Evolutionary conservation across 2,888 invertebrate species (phyloP), one percentile per base, ranked within the genome.

Genomic region (Exocentrus adspersus): DNA sequence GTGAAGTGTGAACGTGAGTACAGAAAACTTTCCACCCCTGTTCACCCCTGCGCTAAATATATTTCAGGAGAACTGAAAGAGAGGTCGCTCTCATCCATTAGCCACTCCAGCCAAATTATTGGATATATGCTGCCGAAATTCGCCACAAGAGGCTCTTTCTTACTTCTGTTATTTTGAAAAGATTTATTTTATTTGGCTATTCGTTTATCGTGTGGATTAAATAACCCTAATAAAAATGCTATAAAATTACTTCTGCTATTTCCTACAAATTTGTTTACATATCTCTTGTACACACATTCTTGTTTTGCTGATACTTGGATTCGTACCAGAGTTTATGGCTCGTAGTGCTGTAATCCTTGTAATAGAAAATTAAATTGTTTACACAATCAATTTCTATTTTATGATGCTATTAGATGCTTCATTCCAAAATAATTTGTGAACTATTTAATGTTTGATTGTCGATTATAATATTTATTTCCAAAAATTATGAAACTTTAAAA

Each of bases 91-190:
- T 14, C 60, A 17, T 60, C n/a, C 51, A 48, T 19, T 21, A 21
- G 45, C 19, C 48, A 45, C 19, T 54, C 54, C 59, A 37, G 64
- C 21, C 53, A 24, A 56, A 53, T 51, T 68, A 71, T 69, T 62
- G 68, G 68, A 51, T 56, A 46, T 46, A 45, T 56, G 68, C 61
- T 68, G 56, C 53, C 54, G 24, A 59, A 50, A 53, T 60, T 59
- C 58, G 43, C 65, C 68, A 62, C 51, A 45, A 65, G 65, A 65
- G 65, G 50, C 51, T 54, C 59, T 59, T 46, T 56, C 59, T 54
- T 30, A n/a, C 54, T 12, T 32, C 10, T 20, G 30, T 46, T 57
- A 46, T 46, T 57, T 46, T 46, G 45, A 56, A 56, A 30, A 14
- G 46, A 46, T 46, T 57, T 45, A 45, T 32, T 57, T 45, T 46